Evolutionary conservation across 2,113 vertebrate genomes (phyloP).

Genomic region (Dasyornis broadbenti): DNA sequence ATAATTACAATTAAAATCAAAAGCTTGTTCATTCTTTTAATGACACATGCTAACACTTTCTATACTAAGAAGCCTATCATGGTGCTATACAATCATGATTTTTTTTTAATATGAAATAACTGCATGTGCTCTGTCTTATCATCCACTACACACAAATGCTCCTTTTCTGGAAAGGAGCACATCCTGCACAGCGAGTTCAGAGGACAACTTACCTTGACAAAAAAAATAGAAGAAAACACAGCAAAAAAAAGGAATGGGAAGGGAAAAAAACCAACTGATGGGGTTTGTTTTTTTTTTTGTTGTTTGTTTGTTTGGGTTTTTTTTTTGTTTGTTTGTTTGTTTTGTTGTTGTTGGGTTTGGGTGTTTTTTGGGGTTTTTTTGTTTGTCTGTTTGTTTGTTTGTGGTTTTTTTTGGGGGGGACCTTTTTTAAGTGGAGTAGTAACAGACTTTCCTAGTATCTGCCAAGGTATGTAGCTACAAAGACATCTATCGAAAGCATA

Average conservation of each 20-base stretch:
- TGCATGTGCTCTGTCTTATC: background rate
- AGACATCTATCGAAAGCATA: background rate
- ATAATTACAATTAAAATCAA: constrained; percentile 90
- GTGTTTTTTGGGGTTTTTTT: rapidly evolving
- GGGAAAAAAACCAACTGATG: background rate
- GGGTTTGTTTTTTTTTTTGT: too few relatives aligned
- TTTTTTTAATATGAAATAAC: background rate
- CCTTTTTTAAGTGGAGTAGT: background rate
- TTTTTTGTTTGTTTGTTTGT: too few relatives aligned
- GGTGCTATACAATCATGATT: background rate
- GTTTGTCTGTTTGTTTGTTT: too few relatives aligned
- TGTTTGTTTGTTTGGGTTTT: too few relatives aligned
- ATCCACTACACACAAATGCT: background rate
- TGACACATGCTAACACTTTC: constrained; percentile 69
- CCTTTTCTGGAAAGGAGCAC: background rate
- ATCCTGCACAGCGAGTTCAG: background rate
- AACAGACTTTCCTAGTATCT: background rate
- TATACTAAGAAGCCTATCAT: constrained; percentile 52
- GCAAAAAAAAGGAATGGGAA: background rate
- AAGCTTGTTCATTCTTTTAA: constrained; percentile 78
- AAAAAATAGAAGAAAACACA: background rate
- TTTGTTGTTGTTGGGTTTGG: too few relatives aligned
- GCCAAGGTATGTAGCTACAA: background rate
- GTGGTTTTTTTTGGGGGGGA: rapidly evolving
- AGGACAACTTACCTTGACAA: background rate